These are phyloP conservation scores for Saturnia japonica DNA, from an alignment of 2,888 invertebrate species.

Conservation along the genomic window DNA sequence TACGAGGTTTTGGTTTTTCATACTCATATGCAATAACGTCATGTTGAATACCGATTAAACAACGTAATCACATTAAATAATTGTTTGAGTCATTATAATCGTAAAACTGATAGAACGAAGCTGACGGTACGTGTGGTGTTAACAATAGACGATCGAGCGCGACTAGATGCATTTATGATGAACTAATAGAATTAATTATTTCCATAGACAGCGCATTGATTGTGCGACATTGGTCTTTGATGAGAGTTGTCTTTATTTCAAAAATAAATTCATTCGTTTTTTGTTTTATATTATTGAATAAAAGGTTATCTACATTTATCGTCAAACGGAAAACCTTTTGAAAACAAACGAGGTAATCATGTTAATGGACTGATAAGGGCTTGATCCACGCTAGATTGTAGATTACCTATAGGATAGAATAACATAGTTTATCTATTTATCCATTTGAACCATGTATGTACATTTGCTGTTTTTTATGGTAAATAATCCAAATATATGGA, in stretches of 20 bases:
- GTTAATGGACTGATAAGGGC: background rate
- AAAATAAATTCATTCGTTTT: background rate
- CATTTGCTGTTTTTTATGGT: no score
- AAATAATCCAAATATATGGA: no score
- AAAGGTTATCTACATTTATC: background rate
- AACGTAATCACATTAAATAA: background rate
- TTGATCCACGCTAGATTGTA: no score
- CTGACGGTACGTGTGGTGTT: slow-evolving; percentile 4
- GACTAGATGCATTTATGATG: slow-evolving; percentile 1
- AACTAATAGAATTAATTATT: background rate
- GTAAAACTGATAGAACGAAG: slow-evolving; percentile 13
- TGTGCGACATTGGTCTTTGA: background rate
- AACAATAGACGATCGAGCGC: slow-evolving; percentile 25
- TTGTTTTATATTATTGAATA: background rate
- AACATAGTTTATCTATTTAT: no score
- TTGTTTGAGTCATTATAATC: background rate
- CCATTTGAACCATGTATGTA: no score
- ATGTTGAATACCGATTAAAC: background rate
- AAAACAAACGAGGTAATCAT: background rate
- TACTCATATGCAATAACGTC: background rate
- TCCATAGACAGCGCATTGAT: background rate
- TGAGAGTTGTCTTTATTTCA: background rate
- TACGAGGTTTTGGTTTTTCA: background rate
- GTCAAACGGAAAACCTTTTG: background rate
- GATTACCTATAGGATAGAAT: no score